phyloP scores from a whole-genome alignment of 2,113 vertebrate genomes.

The Catharus fuscescens region DNA sequence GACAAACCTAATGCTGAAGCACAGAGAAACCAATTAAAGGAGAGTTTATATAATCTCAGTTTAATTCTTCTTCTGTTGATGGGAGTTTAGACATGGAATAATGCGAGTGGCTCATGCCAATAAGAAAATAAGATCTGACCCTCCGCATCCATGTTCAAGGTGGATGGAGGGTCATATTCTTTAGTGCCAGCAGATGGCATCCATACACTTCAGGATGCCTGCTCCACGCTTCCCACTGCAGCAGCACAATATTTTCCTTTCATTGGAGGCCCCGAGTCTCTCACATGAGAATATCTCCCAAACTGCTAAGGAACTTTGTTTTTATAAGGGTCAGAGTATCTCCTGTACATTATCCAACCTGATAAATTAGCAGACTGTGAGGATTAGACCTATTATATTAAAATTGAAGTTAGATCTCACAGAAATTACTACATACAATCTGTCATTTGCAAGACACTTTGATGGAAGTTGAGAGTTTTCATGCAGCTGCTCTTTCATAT shows the following conservation, averaged over 20 bases:
- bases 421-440: neutral
- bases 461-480: neutral
- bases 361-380: neutral
- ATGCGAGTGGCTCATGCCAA: neutral
- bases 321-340: neutral
- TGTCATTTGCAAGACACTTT: neutral
- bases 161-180: neutral
- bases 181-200: slow-evolving; percentile 55
- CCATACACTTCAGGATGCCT: neutral
- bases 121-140: neutral
- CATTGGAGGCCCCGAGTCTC: accelerated
- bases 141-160: neutral
- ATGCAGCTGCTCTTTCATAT: neutral
- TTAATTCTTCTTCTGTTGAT: neutral
- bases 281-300: neutral
- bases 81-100: neutral
- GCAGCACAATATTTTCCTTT: neutral
- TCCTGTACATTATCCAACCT: neutral
- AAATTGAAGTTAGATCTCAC: neutral
- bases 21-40: neutral
- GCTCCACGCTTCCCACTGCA: neutral
- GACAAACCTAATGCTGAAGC: neutral
- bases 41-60: neutral
- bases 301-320: neutral
- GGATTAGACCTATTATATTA: neutral